Evolutionary conservation across 37 sponge, comb jelly and placozoan species (phyloP).

Genomic region (Tethya wilhelma): DNA sequence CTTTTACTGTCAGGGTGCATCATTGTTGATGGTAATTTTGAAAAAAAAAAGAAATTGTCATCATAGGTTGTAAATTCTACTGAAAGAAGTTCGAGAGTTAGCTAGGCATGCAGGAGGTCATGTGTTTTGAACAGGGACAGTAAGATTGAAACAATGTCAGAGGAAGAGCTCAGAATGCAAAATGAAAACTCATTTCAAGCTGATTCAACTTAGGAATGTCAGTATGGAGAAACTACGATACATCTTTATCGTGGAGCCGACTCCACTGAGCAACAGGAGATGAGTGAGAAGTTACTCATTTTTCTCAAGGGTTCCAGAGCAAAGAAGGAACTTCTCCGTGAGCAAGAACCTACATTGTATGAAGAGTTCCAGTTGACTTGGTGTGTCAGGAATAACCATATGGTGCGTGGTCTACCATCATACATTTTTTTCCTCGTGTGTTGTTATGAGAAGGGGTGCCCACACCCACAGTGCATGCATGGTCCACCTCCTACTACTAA

Average conservation of each 20-base stretch:
- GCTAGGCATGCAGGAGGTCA: conserved; percentile 5
- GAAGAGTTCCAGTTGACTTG: background rate
- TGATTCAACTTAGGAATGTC: too few species aligned
- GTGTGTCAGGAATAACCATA: background rate
- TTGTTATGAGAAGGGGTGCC: background rate
- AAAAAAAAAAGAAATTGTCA: conserved; percentile 2
- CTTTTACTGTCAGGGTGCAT: background rate
- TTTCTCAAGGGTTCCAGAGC: conserved; percentile 22
- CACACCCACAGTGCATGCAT: background rate
- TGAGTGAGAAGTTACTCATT: background rate
- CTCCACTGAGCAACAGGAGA: conserved; percentile 6
- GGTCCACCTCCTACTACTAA: background rate
- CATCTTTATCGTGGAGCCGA: conserved; percentile 33
- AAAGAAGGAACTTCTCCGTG: background rate
- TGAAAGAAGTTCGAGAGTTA: conserved; percentile 19
- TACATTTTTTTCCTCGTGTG: background rate
- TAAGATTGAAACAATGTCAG: conserved; percentile 20
- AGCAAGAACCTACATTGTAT: background rate
- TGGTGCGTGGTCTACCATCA: background rate
- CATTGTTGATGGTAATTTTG: conserved; percentile 10
- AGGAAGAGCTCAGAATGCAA: conserved; percentile 2
- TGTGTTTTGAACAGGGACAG: conserved; percentile 37
- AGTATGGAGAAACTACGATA: too few species aligned
- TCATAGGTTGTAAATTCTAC: conserved; percentile 31
- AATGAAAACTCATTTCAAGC: background rate